These are phyloP conservation scores for Dinomys branickii DNA, from an alignment of 2,113 vertebrate genomes.

Conservation along the genomic window DNA sequence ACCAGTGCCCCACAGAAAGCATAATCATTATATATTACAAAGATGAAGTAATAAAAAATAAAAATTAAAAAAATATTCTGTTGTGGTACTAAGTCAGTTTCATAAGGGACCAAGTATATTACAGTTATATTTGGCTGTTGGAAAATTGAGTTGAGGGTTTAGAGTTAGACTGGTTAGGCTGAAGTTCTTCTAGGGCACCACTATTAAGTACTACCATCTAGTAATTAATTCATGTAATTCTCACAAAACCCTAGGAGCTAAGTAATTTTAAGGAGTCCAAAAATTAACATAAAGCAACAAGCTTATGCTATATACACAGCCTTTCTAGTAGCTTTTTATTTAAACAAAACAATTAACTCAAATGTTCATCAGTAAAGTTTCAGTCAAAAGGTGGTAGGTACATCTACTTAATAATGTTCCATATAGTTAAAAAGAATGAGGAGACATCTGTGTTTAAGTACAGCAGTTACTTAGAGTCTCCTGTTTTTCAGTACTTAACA, in stretches of 20 bases:
- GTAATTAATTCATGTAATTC: background rate
- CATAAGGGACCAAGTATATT: background rate
- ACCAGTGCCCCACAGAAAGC: background rate
- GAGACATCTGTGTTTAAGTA: background rate
- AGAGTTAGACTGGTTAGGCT: background rate
- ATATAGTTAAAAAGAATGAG: background rate
- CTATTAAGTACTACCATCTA: background rate
- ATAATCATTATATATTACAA: too few relatives aligned
- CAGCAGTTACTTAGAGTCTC: background rate
- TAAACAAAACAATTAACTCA: background rate
- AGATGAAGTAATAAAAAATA: background rate
- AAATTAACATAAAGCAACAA: background rate
- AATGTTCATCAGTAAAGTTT: background rate
- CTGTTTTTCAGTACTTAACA: background rate
- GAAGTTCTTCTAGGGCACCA: background rate
- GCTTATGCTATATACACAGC: background rate
- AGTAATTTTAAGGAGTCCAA: background rate
- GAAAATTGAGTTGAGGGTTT: background rate
- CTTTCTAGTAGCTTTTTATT: background rate
- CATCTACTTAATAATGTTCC: background rate
- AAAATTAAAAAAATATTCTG: background rate
- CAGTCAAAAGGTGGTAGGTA: background rate
- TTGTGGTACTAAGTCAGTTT: background rate
- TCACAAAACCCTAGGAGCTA: background rate
- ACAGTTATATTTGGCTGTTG: background rate